Base-by-base conservation (phyloP, 1,140 invertebrate species). In the Listronotus bonariensis region DNA sequence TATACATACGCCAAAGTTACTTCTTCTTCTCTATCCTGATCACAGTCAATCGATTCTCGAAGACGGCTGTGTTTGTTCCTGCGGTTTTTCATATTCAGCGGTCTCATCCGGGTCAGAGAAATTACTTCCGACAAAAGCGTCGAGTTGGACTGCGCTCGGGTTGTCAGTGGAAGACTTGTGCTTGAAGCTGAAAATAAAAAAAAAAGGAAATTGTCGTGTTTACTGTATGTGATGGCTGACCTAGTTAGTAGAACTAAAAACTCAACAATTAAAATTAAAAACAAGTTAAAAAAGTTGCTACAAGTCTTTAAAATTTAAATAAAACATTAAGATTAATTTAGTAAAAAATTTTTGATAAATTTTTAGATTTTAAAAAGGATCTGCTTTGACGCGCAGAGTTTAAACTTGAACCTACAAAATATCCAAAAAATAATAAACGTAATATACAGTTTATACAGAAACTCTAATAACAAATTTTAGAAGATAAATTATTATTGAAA, bases 51-150 rank as follows among this genome's bases (percentile, higher is more conserved):
- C 32, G 75, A 78, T 67, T 85, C 83, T 31, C 80, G 75, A 0
- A 86, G 76, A 11, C 83, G 68, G 2, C 76, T 80, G 71, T 85
- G 84, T 20, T 79, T 78, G 12, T 80, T 78, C 14, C 76, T 70
- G 14, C 64, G 48, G 10, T 74, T 70, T 62, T 64, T 70, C 34
- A 70, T 74, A 52, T 69, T 36, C 54, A 58, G 20, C 9, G 81
- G 80, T 49, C 82, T 71, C 69, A 84, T 76, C 72, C 85, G 79
- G 7, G 86, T 84, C 52, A 89, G 72, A n/a, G 87, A 88, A 51
- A 88, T 84, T 6, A 89, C 87, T 80, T 89, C 88, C 8, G 87
- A 89, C 26, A 89, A 79, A 38, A 89, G 73, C 10, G 88, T 88
- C 14, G 82, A 76, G 57, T 81, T 83, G 3, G 85, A 86, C 43